These are phyloP conservation scores for Oreochromis grahami DNA, from an alignment of 2,797 vertebrate species.

Conservation along the genomic window DNA sequence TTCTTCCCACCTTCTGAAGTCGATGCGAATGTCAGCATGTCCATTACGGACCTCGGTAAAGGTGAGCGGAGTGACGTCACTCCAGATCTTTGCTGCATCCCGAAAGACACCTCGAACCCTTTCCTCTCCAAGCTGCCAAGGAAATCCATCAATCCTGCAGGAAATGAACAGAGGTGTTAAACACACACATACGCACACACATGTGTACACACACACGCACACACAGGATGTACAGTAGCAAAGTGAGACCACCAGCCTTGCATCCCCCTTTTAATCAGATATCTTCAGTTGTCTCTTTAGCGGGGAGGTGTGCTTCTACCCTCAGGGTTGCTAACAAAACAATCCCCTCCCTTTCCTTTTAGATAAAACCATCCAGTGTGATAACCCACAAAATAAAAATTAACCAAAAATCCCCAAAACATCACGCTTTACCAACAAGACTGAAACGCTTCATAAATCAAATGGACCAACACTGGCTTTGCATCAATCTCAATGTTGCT, in stretches of 20 bases:
- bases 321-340: constrained; percentile 4
- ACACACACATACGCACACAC: not conserved
- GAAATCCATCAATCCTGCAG: constrained; percentile 85
- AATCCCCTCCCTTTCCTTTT: not conserved
- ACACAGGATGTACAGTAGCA: constrained; percentile 4
- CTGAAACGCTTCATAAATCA: not conserved
- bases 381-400: not conserved
- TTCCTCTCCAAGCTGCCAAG: constrained; percentile 84
- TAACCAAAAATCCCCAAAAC: not conserved
- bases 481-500: not conserved
- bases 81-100: constrained; percentile 90
- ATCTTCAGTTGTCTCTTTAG: constrained; percentile 6
- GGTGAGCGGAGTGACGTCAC: constrained; percentile 87
- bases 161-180: constrained; percentile 5
- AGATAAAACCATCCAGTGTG: constrained; percentile 30
- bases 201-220: not conserved
- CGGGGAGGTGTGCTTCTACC: not conserved
- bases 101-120: constrained; percentile 82
- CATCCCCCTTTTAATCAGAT: constrained; percentile 27
- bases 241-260: constrained; percentile 32
- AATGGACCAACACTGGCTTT: not conserved
- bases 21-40: constrained; percentile 88
- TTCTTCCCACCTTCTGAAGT: constrained; percentile 84
- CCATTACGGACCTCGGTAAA: constrained; percentile 86
- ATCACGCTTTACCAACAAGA: not conserved